Conservation (phyloP, 2,113 vertebrate genomes). For the Brienomyrus brachyistius region DNA sequence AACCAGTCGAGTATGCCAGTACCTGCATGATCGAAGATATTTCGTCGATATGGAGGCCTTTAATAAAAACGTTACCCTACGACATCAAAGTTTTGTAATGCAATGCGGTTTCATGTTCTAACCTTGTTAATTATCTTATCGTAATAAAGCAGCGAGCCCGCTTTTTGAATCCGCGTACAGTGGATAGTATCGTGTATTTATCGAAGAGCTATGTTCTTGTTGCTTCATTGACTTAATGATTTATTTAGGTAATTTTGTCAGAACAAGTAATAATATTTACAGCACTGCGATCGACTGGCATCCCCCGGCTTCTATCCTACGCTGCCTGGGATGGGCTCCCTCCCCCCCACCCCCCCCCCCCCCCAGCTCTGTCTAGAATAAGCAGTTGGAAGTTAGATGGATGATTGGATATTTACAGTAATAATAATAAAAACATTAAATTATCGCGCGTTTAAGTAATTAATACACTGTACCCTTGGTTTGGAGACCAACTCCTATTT, state of each 20-base stretch:
- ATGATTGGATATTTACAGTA: background rate
- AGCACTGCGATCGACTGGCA: background rate
- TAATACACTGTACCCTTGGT: background rate
- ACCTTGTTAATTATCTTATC: background rate
- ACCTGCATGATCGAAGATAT: background rate
- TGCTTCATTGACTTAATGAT: background rate
- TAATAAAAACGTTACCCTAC: background rate
- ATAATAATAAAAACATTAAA: background rate
- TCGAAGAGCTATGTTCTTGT: background rate
- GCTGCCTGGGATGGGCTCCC: background rate
- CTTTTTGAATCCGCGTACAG: background rate
- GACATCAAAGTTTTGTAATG: background rate
- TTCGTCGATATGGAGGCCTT: background rate
- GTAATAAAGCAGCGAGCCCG: background rate
- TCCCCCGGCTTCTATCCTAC: background rate
- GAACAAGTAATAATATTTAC: background rate
- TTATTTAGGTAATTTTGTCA: background rate
- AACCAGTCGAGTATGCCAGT: background rate
- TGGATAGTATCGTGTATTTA: background rate
- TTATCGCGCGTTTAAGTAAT: background rate
- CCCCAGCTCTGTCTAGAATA: background rate
- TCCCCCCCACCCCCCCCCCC: background rate
- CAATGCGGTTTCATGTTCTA: background rate
- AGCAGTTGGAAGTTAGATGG: background rate
- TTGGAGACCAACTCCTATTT: background rate